These are phyloP conservation scores for Lycocerus yunnanus DNA, from an alignment of 2,888 invertebrate genomes.

Conservation along the genomic window DNA sequence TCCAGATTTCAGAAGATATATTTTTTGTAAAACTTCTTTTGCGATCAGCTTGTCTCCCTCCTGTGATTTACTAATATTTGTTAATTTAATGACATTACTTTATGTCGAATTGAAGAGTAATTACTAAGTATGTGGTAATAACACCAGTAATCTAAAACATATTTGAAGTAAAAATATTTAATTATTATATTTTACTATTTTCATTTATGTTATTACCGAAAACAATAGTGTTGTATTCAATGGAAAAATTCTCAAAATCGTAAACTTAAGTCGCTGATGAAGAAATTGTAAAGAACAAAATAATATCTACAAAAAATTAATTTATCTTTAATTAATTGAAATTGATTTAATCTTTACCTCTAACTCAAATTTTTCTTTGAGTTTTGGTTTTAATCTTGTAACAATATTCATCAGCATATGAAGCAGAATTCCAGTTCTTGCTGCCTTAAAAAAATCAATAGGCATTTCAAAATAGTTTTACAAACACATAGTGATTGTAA, in stretches of 20 bases:
- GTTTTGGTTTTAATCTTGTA: not conserved
- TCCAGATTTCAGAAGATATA: too few relatives aligned
- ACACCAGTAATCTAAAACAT: not conserved
- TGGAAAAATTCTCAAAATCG: not conserved
- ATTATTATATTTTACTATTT: not conserved
- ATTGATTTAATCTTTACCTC: not conserved
- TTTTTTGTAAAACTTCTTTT: too few relatives aligned
- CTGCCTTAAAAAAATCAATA: too few relatives aligned
- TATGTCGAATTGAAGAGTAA: not conserved
- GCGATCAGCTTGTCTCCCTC: too few relatives aligned
- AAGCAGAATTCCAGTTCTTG: not conserved
- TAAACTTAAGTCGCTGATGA: not conserved
- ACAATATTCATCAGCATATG: not conserved
- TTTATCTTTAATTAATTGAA: too few relatives aligned
- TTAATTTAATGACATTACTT: too few relatives aligned
- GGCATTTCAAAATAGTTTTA: too few relatives aligned
- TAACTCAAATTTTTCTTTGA: not conserved
- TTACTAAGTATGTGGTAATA: not conserved
- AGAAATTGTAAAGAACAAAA: not conserved
- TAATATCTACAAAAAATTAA: not conserved
- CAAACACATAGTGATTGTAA: too few relatives aligned
- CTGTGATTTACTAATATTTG: too few relatives aligned
- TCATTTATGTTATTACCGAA: not conserved
- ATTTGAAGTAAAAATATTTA: not conserved
- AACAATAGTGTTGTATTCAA: not conserved